Conservation (phyloP, 2,797 vertebrate species). For the Ambastaia sidthimunki region DNA sequence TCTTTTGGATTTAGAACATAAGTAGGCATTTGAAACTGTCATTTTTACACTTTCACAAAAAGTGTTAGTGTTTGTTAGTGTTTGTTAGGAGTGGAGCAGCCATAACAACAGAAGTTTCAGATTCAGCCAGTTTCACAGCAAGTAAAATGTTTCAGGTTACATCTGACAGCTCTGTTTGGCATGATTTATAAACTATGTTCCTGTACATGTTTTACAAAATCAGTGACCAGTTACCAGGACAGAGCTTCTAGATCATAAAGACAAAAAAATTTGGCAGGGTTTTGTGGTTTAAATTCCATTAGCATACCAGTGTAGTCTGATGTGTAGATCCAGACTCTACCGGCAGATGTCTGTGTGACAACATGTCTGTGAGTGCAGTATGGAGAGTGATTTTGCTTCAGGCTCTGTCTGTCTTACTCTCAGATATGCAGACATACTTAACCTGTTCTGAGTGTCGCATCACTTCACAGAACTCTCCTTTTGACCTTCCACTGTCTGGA, state of each 20-base stretch:
- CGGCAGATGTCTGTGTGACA: slow-evolving; percentile 70
- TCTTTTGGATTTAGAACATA: too few relatives aligned
- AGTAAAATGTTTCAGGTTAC: not conserved
- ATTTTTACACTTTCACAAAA: too few relatives aligned
- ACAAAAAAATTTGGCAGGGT: not conserved
- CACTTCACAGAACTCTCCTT: slow-evolving; percentile 18
- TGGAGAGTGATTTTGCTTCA: slow-evolving; percentile 3
- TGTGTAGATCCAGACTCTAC: slow-evolving; percentile 50
- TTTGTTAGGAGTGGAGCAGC: not conserved
- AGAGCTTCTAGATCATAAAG: not conserved
- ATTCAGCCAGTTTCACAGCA: too few relatives aligned
- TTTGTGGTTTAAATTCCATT: not conserved
- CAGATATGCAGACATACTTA: slow-evolving; percentile 13
- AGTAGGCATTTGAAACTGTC: too few relatives aligned
- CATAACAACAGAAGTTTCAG: not conserved
- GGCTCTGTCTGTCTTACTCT: slow-evolving; percentile 23
- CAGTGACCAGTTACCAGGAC: not conserved
- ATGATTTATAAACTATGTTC: not conserved
- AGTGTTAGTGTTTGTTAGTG: not conserved
- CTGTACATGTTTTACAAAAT: not conserved
- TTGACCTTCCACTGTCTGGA: slow-evolving; percentile 14
- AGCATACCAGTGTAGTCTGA: not conserved
- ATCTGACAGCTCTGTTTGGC: not conserved
- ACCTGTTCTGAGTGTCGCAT: slow-evolving; percentile 9
- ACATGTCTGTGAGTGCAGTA: slow-evolving; percentile 32